A percentile compares a stretch with the other conserved stretches of the same genome.
Conservation (phyloP, 2,888 invertebrate species). For the Gastracanthus pulcherrimus region DNA sequence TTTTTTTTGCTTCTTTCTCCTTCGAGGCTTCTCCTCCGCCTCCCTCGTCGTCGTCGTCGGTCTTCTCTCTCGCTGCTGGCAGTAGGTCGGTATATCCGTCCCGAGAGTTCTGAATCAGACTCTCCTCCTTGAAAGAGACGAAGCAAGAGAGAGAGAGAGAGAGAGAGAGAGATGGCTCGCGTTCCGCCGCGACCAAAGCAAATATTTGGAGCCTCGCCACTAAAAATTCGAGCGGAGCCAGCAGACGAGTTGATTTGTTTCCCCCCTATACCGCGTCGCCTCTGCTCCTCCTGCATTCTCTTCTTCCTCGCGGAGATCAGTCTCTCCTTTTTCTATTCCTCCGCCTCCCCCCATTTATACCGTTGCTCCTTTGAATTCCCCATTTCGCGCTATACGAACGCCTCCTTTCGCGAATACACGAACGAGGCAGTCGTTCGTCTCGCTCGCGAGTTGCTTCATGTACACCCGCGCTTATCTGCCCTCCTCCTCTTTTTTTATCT, state of each 20-base stretch:
- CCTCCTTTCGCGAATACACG: slow-evolving; percentile 50
- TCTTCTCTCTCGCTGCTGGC: neutral
- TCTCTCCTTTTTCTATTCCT: slow-evolving; percentile 30
- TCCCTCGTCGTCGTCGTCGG: slow-evolving; percentile 10
- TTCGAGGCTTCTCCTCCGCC: slow-evolving; percentile 24
- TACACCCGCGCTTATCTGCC: slow-evolving; percentile 10
- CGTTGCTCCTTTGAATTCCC: slow-evolving; percentile 22
- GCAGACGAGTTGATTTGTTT: slow-evolving; percentile 76
- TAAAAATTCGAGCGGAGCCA: slow-evolving; percentile 74
- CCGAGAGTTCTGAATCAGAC: slow-evolving; percentile 63
- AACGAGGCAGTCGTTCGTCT: slow-evolving; percentile 10
- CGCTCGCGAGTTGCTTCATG: too few species aligned
- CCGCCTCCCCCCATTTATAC: neutral
- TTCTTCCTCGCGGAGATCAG: slow-evolving; percentile 35
- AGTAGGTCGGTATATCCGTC: slow-evolving; percentile 66
- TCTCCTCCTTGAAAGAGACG: neutral
- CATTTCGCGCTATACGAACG: slow-evolving; percentile 36
- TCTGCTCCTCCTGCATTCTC: slow-evolving; percentile 44
- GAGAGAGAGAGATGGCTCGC: slow-evolving; percentile 28
- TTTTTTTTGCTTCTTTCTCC: slow-evolving; percentile 13
- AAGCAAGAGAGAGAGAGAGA: neutral
- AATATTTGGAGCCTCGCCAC: slow-evolving; percentile 77
- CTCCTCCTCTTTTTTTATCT: slow-evolving; percentile 7
- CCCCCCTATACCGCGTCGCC: slow-evolving; percentile 62
- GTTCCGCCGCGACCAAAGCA: slow-evolving; percentile 70